Evolutionary conservation across 1,140 invertebrate genomes (phyloP).

Genomic region (Zaprionus africanus): DNA sequence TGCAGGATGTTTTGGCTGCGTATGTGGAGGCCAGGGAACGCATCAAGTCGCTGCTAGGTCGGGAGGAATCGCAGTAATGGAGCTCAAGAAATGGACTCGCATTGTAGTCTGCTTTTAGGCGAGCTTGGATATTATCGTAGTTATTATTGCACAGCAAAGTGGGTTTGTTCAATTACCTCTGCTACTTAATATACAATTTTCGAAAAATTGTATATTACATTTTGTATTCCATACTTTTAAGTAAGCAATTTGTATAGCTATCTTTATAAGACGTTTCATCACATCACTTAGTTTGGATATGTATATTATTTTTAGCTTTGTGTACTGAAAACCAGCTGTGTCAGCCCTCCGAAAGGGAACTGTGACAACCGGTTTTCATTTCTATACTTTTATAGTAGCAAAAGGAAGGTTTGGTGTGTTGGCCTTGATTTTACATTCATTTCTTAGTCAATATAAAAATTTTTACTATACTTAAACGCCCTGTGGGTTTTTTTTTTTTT

Average conservation of each 20-base stretch:
- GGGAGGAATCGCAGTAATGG: background rate
- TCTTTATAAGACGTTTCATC: background rate
- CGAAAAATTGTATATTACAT: background rate
- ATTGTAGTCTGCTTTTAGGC: background rate
- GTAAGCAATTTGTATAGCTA: background rate
- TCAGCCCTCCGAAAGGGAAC: too few relatives aligned
- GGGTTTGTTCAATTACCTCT: too few relatives aligned
- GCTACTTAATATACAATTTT: background rate
- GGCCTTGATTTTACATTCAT: too few relatives aligned
- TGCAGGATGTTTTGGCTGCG: conserved; percentile 62
- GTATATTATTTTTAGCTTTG: background rate
- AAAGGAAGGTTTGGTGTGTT: too few relatives aligned
- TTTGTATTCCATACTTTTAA: background rate
- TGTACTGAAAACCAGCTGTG: background rate
- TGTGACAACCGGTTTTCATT: background rate
- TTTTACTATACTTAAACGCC: too few relatives aligned
- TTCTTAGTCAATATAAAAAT: too few relatives aligned
- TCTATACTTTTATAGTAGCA: too few relatives aligned
- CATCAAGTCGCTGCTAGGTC: conserved; percentile 46
- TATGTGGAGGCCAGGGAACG: conserved; percentile 59
- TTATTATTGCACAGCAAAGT: background rate
- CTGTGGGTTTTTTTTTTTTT: too few relatives aligned
- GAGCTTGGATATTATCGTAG: background rate
- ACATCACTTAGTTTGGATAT: too few relatives aligned
- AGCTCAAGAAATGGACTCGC: background rate